Evolutionary conservation across 2,888 invertebrate species (phyloP).

Genomic region (Atherix ibis): DNA sequence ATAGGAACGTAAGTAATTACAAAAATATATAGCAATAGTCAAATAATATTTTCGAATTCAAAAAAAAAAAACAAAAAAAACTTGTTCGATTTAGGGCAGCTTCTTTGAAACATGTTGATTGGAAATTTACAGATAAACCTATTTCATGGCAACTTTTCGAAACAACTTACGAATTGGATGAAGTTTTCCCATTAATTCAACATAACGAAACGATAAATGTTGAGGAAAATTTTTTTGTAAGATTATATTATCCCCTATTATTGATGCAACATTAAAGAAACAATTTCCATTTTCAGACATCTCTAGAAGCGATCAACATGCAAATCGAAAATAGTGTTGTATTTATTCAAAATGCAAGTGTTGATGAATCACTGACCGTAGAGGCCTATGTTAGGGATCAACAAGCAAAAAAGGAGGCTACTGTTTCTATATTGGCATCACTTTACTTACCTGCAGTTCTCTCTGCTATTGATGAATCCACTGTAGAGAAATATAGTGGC

Average conservation of each 20-base stretch:
- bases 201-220: slow-evolving; percentile 28
- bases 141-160: slow-evolving; percentile 64
- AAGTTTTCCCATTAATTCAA: slow-evolving; percentile 51
- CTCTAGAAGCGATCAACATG: slow-evolving; percentile 38
- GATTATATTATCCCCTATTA: neutral
- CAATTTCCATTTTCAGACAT: slow-evolving; percentile 17
- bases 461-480: slow-evolving; percentile 12
- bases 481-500: slow-evolving; percentile 9
- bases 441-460: slow-evolving; percentile 57
- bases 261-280: neutral
- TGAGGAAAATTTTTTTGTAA: slow-evolving; percentile 26
- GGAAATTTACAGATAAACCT: slow-evolving; percentile 54
- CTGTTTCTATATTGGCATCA: slow-evolving; percentile 35
- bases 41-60: no score
- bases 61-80: no score
- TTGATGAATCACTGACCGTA: slow-evolving; percentile 43
- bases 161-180: slow-evolving; percentile 59
- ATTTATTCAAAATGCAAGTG: slow-evolving; percentile 57
- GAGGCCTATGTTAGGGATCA: slow-evolving; percentile 46
- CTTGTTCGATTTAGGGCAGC: slow-evolving; percentile 32
- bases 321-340: slow-evolving; percentile 42
- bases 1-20: slow-evolving; percentile 1
- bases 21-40: no score
- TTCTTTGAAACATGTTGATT: slow-evolving; percentile 48
- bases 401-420: slow-evolving; percentile 26